These are phyloP conservation scores for Crematogaster levior DNA, from an alignment of 2,888 invertebrate genomes.

Conservation along the genomic window DNA sequence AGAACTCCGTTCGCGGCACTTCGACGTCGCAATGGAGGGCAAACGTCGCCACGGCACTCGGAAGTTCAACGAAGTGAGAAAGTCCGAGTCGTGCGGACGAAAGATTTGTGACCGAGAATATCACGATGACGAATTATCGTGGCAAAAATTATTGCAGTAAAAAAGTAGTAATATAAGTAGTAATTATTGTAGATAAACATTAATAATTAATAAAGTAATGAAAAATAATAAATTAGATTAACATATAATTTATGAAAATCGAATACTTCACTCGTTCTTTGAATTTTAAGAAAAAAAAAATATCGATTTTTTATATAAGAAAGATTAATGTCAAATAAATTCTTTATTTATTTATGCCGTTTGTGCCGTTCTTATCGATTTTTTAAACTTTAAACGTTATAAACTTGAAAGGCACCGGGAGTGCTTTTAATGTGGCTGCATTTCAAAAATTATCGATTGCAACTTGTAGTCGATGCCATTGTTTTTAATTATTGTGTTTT, in stretches of 20 bases:
- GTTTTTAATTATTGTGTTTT: not conserved
- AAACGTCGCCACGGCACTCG: slow-evolving; percentile 28
- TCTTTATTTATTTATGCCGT: not conserved
- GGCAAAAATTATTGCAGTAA: not conserved
- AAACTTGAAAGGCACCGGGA: not conserved
- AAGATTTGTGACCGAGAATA: slow-evolving; percentile 19
- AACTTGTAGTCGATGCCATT: not conserved
- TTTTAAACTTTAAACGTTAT: not conserved
- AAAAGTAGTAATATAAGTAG: not conserved
- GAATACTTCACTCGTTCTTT: not conserved
- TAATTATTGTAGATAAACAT: too few relatives aligned
- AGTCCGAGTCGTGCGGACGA: slow-evolving; percentile 13
- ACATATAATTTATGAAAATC: not conserved
- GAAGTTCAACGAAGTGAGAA: slow-evolving; percentile 35
- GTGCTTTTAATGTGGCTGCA: not conserved
- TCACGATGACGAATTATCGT: not conserved
- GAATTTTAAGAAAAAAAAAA: not conserved
- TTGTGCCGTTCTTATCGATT: not conserved
- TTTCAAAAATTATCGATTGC: not conserved
- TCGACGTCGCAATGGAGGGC: slow-evolving; percentile 32
- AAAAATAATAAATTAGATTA: too few relatives aligned
- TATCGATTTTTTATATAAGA: not conserved
- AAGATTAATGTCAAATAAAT: not conserved
- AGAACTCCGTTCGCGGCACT: slow-evolving; percentile 41
- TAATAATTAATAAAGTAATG: too few relatives aligned